phyloP scores from a whole-genome alignment of 2,797 vertebrate species.

The Anguilla pacifica region DNA sequence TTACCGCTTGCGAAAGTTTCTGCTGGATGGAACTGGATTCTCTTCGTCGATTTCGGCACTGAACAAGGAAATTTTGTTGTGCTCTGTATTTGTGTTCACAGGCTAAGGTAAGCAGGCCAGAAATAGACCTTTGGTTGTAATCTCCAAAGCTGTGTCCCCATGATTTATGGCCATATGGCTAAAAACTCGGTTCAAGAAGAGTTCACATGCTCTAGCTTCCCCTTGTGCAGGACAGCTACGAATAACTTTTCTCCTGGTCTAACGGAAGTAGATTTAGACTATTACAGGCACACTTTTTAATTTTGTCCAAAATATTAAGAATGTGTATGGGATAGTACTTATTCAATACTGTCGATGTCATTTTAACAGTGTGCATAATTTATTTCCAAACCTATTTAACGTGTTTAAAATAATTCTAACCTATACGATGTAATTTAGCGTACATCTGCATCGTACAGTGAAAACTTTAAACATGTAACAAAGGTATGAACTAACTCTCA shows the following conservation, averaged over 20 bases:
- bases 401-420: background rate
- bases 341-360: background rate
- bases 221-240: slow-evolving; percentile 83
- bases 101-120: slow-evolving; percentile 98
- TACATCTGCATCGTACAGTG: background rate
- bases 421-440: background rate
- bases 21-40: slow-evolving; percentile 65
- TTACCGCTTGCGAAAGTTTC: slow-evolving; percentile 70
- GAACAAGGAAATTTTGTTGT: slow-evolving; percentile 80
- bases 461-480: background rate
- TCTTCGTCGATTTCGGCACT: slow-evolving; percentile 79
- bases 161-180: slow-evolving; percentile 99
- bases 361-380: background rate
- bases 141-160: slow-evolving; percentile 94
- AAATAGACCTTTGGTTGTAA: slow-evolving; percentile 89
- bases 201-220: slow-evolving; percentile 91
- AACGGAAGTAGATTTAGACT: slow-evolving; percentile 58
- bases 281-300: slow-evolving; percentile 24
- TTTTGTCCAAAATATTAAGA: background rate
- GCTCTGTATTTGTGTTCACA: slow-evolving; percentile 90
- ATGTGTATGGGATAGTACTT: background rate
- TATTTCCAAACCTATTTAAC: background rate
- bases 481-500: background rate
- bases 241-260: slow-evolving; percentile 51
- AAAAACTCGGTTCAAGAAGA: slow-evolving; percentile 99